These are phyloP conservation scores for Drepanosiphum platanoidis DNA, from an alignment of 2,888 invertebrate genomes.

Conservation along the genomic window DNA sequence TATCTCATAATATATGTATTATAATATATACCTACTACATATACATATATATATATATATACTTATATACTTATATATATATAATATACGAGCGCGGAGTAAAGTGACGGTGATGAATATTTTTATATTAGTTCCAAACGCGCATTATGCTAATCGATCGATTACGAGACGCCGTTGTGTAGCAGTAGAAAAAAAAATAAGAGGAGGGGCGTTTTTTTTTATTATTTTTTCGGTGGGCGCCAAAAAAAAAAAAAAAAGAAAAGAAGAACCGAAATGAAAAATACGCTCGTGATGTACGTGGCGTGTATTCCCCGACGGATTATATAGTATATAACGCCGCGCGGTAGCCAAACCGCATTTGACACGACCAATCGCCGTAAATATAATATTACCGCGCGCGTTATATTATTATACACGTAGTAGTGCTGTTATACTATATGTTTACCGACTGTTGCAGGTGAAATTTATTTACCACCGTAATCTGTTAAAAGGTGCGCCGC, in stretches of 20 bases:
- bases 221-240: constrained; percentile 26
- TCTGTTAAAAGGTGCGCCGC: too few species aligned
- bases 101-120: constrained; percentile 46
- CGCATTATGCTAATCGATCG: constrained; percentile 38
- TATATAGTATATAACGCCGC: too few species aligned
- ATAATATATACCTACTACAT: not conserved
- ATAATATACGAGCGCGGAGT: not conserved
- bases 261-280: too few species aligned
- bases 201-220: not conserved
- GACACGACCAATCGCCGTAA: not conserved
- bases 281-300: too few species aligned
- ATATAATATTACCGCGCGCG: not conserved
- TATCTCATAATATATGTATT: not conserved
- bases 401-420: not conserved
- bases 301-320: not conserved
- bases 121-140: constrained; percentile 13
- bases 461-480: not conserved
- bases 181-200: too few species aligned
- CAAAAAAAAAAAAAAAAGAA: not conserved
- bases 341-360: constrained; percentile 6
- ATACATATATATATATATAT: not conserved
- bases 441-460: not conserved
- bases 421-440: not conserved
- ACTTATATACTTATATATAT: not conserved
- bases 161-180: not conserved